Evolutionary conservation across 2,888 invertebrate species (phyloP).

Genomic region (Priocnemis perturbator): DNA sequence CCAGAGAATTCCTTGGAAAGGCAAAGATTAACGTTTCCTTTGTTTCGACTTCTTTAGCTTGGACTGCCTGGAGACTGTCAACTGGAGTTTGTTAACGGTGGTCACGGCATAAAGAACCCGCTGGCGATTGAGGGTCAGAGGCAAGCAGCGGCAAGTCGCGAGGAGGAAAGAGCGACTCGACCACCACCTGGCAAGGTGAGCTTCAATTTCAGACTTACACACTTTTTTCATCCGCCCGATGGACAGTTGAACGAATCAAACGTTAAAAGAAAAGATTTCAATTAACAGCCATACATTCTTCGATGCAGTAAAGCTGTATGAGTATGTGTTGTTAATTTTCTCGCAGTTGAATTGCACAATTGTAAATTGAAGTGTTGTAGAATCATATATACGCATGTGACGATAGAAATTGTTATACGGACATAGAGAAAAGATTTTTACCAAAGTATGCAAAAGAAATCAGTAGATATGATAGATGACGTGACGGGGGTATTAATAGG

Average conservation of each 20-base stretch:
- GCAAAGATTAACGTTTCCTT: conserved; percentile 17
- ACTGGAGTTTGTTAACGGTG: conserved; percentile 97
- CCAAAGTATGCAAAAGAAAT: no score
- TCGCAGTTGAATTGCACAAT: neutral
- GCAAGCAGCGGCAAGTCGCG: conserved; percentile 76
- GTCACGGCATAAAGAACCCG: conserved; percentile 98
- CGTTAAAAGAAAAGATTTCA: neutral
- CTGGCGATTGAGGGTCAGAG: conserved; percentile 80
- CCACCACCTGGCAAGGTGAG: conserved; percentile 70
- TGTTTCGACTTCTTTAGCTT: conserved; percentile 78
- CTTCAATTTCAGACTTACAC: neutral
- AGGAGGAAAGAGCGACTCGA: conserved; percentile 77
- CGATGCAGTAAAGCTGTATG: no score
- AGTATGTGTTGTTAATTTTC: no score
- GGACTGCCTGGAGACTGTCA: conserved; percentile 91
- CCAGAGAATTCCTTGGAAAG: no score
- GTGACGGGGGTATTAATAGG: no score
- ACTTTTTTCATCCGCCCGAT: neutral
- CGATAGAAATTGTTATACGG: no score
- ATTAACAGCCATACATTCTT: neutral
- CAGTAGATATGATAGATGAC: no score
- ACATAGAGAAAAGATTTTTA: no score
- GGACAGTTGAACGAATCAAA: neutral
- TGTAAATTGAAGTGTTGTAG: neutral
- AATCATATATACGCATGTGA: no score